Percentiles rank a stretch among this genome's conserved stretches.
Evolutionary conservation across 53 echinoderm and acorn worm genomes (phyloP).

Genomic region (Holothuria leucospilota): DNA sequence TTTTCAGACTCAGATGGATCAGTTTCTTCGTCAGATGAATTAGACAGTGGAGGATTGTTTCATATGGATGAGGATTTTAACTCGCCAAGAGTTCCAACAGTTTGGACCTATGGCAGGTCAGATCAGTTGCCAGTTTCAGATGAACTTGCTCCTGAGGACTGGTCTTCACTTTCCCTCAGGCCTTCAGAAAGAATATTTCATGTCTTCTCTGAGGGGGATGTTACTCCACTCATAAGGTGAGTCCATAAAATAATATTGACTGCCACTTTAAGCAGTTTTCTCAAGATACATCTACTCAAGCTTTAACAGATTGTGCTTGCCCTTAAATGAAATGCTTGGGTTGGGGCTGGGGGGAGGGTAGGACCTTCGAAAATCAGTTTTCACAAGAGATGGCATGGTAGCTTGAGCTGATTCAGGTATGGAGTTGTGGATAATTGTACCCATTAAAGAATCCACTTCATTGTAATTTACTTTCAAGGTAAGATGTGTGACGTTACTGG

Average conservation of each 20-base stretch:
- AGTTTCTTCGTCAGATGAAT: slow-evolving; percentile 34
- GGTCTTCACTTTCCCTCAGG: slow-evolving; percentile 54
- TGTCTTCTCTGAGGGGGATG: slow-evolving; percentile 93
- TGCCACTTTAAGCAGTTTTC: too few relatives aligned
- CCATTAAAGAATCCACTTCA: too few relatives aligned
- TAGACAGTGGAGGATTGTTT: slow-evolving; percentile 45
- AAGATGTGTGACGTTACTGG: too few relatives aligned
- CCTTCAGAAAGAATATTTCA: slow-evolving; percentile 72
- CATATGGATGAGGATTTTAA: slow-evolving; percentile 58
- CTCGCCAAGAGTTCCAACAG: slow-evolving; percentile 20
- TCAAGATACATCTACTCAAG: too few relatives aligned
- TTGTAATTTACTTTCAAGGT: too few relatives aligned
- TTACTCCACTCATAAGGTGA: slow-evolving; percentile 93
- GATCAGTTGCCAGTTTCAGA: slow-evolving; percentile 27
- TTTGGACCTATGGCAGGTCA: slow-evolving; percentile 17
- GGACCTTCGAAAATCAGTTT: too few relatives aligned
- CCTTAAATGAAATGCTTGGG: too few relatives aligned
- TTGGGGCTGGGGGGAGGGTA: too few relatives aligned
- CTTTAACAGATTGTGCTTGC: too few relatives aligned
- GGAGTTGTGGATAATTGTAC: too few relatives aligned
- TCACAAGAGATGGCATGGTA: too few relatives aligned
- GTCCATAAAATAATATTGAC: background rate
- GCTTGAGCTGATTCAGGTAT: too few relatives aligned
- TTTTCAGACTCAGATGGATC: slow-evolving; percentile 31
- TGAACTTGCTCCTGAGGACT: slow-evolving; percentile 58